Percentiles rank a stretch among this genome's conserved stretches.
Evolutionary conservation across 2,888 invertebrate species (phyloP).

Genomic region (Adineta ricciae): DNA sequence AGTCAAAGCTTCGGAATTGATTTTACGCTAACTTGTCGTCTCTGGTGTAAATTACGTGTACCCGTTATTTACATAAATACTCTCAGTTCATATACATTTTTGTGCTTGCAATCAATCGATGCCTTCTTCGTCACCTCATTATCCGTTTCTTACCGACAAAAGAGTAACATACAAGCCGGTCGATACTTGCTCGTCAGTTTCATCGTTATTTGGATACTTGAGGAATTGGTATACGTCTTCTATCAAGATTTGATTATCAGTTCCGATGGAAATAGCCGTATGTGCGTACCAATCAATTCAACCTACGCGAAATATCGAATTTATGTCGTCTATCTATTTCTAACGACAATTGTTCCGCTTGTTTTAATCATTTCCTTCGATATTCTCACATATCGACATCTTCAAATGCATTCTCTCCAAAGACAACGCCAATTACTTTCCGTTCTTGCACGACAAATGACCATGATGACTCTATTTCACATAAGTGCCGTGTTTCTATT

Average conservation of each 20-base stretch:
- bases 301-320: not conserved
- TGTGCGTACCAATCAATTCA: not conserved
- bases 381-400: not conserved
- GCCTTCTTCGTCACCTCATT: not conserved
- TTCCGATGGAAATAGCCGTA: not conserved
- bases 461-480: not conserved
- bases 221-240: not conserved
- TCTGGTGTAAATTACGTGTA: conserved; percentile 1
- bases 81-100: not conserved
- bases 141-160: not conserved
- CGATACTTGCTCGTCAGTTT: not conserved
- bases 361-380: not conserved
- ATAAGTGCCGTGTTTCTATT: not conserved
- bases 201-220: not conserved
- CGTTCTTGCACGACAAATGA: not conserved
- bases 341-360: not conserved
- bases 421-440: not conserved
- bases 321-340: not conserved
- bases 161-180: not conserved
- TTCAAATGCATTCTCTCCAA: not conserved
- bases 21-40: not conserved
- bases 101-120: not conserved
- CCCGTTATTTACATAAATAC: not conserved
- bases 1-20: not conserved
- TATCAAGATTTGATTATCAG: not conserved